These are phyloP conservation scores for Hycleus cichorii DNA, from an alignment of 1,140 invertebrate genomes.

Conservation along the genomic window DNA sequence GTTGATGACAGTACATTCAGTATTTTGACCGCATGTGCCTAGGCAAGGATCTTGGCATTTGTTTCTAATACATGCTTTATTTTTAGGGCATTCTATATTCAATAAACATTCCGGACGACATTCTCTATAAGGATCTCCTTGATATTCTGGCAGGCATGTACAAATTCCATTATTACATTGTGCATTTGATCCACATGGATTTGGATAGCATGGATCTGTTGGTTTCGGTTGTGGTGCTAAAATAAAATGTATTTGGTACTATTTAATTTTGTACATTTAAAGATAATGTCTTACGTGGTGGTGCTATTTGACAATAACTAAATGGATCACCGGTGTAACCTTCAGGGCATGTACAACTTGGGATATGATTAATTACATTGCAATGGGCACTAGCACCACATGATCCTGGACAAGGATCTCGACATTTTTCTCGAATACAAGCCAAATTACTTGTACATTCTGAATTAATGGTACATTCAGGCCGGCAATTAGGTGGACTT, in stretches of 20 bases:
- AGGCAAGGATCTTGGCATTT: constrained; percentile 63
- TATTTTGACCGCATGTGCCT: constrained; percentile 58
- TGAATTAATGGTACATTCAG: constrained; percentile 62
- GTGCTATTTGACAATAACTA: constrained; percentile 47
- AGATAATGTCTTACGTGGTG: constrained; percentile 40
- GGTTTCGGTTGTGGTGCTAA: constrained; percentile 31
- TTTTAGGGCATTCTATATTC: constrained; percentile 55
- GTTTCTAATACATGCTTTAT: constrained; percentile 58
- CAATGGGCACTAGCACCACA: constrained; percentile 61
- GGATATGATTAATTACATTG: constrained; percentile 59
- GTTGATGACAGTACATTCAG: constrained; percentile 59
- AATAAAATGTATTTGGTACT: neutral
- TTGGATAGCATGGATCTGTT: constrained; percentile 52
- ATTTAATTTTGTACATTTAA: neutral
- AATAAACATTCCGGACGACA: constrained; percentile 62
- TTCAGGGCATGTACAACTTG: constrained; percentile 58
- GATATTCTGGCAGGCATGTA: constrained; percentile 55
- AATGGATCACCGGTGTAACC: constrained; percentile 67
- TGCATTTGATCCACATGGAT: constrained; percentile 58
- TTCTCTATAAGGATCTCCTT: constrained; percentile 59
- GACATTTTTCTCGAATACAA: constrained; percentile 63
- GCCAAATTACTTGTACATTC: constrained; percentile 58
- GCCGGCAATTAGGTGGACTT: constrained; percentile 61
- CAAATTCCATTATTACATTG: constrained; percentile 53
- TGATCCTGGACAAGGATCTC: constrained; percentile 62